A percentile compares a stretch with the other conserved stretches of the same genome.
Evolutionary conservation across 1,140 invertebrate species (phyloP).

Genomic region (Zophobas morio): DNA sequence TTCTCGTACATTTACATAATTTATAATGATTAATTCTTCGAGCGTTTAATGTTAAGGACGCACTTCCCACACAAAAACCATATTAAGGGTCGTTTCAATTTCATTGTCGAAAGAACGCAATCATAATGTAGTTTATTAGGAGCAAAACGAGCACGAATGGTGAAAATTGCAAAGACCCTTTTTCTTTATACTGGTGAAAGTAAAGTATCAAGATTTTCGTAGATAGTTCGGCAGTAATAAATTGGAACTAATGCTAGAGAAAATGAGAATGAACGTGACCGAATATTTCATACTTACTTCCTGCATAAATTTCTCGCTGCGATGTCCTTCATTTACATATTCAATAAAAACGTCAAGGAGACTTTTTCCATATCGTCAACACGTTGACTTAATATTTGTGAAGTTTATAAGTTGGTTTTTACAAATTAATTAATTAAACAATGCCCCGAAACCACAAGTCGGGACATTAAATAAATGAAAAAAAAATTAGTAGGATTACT

Average conservation of each 20-base stretch:
- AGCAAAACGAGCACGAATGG: not conserved
- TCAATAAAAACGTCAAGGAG: slow-evolving; percentile 27
- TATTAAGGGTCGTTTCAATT: not conserved
- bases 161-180: slow-evolving; percentile 3
- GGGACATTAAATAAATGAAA: slow-evolving; percentile 4
- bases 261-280: slow-evolving; percentile 38
- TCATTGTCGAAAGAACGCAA: not conserved
- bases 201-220: not conserved
- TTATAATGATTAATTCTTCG: too few relatives aligned
- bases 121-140: not conserved
- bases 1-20: too few relatives aligned
- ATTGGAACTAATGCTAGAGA: slow-evolving; percentile 20
- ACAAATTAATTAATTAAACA: slow-evolving; percentile 13
- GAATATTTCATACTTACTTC: slow-evolving; percentile 28
- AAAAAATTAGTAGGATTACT: not conserved
- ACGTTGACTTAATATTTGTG: slow-evolving; percentile 29
- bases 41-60: not conserved
- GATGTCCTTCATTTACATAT: slow-evolving; percentile 28
- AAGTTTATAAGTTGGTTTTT: slow-evolving; percentile 12
- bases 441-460: not conserved
- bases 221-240: slow-evolving; percentile 37
- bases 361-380: not conserved
- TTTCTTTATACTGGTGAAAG: not conserved
- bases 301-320: slow-evolving; percentile 25
- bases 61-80: not conserved